A percentile compares a stretch with the other conserved stretches of the same genome.
phyloP scores from a whole-genome alignment of 1,140 invertebrate genomes.

The Zaprionus vittiger region DNA sequence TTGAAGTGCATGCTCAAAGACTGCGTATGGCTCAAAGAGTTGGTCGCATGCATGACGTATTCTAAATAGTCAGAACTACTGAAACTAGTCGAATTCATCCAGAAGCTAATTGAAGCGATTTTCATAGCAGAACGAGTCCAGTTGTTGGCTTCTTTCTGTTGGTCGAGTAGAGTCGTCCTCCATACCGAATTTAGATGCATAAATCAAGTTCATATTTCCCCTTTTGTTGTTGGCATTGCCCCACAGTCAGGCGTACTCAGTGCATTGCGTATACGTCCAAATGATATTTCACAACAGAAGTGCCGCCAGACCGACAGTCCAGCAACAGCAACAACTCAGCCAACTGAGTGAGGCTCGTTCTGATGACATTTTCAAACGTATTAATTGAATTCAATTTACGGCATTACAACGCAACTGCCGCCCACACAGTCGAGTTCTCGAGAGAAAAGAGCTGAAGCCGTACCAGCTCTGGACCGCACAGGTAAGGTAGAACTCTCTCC shows the following conservation, averaged over 20 bases:
- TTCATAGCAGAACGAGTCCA: not conserved
- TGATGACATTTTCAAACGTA: slow-evolving; percentile 62
- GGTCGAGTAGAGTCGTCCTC: not conserved
- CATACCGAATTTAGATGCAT: slow-evolving; percentile 3
- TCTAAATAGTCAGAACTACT: not conserved
- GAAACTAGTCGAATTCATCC: not conserved
- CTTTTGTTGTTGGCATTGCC: slow-evolving; percentile 3
- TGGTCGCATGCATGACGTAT: not conserved
- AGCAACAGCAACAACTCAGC: not conserved
- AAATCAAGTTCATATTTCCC: slow-evolving; percentile 9
- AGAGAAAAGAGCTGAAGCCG: not conserved
- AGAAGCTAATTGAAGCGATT: slow-evolving; percentile 17
- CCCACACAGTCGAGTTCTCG: not conserved
- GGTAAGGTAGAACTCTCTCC: not conserved
- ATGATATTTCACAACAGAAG: slow-evolving; percentile 17
- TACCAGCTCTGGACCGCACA: slow-evolving; percentile 1
- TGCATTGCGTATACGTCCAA: slow-evolving; percentile 2
- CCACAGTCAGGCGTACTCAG: not conserved
- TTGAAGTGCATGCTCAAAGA: not conserved
- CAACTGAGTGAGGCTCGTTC: slow-evolving; percentile 30
- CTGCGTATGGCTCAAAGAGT: not conserved
- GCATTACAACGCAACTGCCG: slow-evolving; percentile 31
- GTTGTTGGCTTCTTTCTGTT: not conserved
- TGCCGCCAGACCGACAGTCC: not conserved
- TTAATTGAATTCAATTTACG: slow-evolving; percentile 73